Evolutionary conservation across 1,140 invertebrate genomes (phyloP), one percentile per base, ranked within the genome.

Genomic region (Parasteatoda tepidariorum): DNA sequence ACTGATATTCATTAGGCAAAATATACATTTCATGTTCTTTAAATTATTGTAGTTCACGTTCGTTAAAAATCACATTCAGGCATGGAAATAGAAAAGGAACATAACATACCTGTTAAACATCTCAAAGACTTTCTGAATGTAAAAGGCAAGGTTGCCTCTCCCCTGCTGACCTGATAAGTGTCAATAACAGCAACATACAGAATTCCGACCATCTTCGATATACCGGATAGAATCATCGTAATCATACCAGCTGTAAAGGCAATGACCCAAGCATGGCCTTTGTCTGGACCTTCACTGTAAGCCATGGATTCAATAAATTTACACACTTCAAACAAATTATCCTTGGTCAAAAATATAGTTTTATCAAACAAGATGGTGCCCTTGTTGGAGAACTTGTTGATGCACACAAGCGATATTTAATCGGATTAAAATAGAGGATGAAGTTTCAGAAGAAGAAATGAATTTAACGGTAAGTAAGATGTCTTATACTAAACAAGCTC

Each of bases 151-250:
- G 78, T 70, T 3, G 78, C 78, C 71, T 82, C 54, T 61, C 5
- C 18, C 28, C 78, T 71, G 4, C 31, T 24, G 3, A 82, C 78
- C 0, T 64, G 54, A 48, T 82, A 82, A 4, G 78, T 82, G 18
- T 82, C 78, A 24, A 82, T 82, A 9, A 82, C 78, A 26, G 78
- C 78, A 9, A 82, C 78, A 41, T 82, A 82, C 3, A 82, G 55
- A 7, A 82, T 82, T 38, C 78, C 78, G n/a, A 82, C 78, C 78
- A 82, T 82, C 31, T 82, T 82, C 4, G 78, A 82, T 34, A 82
- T 82, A 11, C 78, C 78, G 3, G 78, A 82, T 18, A 82, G 67
- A 9, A 82, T 82, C 78, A 82, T 82, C 34, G 78, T 82, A 31
- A 82, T 82, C 6, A 82, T 64, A 26, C 31, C 28, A 7, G 78